These are phyloP conservation scores for Pseudochirops corinnae DNA, from an alignment of 2,797 vertebrate genomes.

Conservation along the genomic window DNA sequence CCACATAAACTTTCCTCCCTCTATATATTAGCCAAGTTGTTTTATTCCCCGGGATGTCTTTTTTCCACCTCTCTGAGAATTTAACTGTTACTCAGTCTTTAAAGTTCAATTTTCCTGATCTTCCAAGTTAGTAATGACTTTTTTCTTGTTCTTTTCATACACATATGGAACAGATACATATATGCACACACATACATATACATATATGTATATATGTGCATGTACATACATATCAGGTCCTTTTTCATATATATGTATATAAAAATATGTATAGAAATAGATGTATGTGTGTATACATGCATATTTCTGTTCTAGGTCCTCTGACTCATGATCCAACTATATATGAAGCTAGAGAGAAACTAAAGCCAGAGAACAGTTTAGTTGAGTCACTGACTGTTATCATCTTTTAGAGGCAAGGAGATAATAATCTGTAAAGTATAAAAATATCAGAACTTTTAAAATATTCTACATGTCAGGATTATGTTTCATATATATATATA, in stretches of 20 bases:
- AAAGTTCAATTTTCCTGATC: not conserved
- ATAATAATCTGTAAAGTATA: not conserved
- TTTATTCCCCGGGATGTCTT: not conserved
- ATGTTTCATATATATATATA: not conserved
- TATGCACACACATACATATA: not conserved
- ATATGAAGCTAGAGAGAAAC: not conserved
- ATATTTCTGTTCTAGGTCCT: not conserved
- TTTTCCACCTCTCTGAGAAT: not conserved
- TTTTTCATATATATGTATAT: no score
- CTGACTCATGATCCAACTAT: not conserved
- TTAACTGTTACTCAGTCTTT: not conserved
- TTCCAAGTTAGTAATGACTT: not conserved
- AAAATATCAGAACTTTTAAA: not conserved
- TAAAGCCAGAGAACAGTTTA: not conserved
- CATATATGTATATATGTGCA: not conserved
- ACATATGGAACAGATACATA: no score
- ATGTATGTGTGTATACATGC: not conserved
- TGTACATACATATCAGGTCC: not conserved
- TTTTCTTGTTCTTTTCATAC: not conserved
- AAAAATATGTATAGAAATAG: no score
- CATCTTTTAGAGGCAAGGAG: not conserved
- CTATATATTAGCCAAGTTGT: not conserved
- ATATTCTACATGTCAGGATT: not conserved
- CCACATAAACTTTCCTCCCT: not conserved
- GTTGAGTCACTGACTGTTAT: not conserved